Evolutionary conservation across 2,113 vertebrate genomes (phyloP).

Genomic region (Eolophus roseicapilla): DNA sequence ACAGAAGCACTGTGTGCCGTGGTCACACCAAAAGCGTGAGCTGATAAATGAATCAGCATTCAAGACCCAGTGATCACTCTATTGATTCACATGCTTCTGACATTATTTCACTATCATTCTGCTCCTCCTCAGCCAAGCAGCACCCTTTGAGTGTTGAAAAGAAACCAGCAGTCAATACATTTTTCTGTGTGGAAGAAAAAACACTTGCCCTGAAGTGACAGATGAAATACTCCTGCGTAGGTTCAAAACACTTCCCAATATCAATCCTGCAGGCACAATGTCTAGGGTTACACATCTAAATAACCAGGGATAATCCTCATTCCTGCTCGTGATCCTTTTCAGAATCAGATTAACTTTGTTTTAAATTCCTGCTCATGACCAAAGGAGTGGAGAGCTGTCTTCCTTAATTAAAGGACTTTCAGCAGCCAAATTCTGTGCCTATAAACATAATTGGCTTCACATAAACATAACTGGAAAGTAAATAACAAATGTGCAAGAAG

Average conservation of each 20-base stretch:
- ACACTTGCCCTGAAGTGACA: not conserved
- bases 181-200: not conserved
- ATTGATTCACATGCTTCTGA: not conserved
- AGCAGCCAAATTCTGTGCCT: not conserved
- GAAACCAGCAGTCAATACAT: not conserved
- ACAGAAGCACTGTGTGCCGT: not conserved
- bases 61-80: not conserved
- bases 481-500: not conserved
- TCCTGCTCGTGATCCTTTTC: not conserved
- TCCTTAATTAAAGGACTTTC: not conserved
- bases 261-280: not conserved
- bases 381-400: not conserved
- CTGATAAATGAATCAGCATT: not conserved
- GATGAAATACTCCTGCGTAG: not conserved
- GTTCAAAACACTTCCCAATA: not conserved
- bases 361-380: not conserved
- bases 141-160: not conserved
- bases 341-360: constrained; percentile 11
- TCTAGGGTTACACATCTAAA: not conserved
- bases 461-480: not conserved
- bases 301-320: not conserved
- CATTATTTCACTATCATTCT: not conserved
- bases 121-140: not conserved
- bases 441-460: not conserved
- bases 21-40: not conserved